Evolutionary conservation across 2,888 invertebrate species (phyloP), one percentile per base, ranked within the genome.

Genomic region (Camptogramma bilineatum): DNA sequence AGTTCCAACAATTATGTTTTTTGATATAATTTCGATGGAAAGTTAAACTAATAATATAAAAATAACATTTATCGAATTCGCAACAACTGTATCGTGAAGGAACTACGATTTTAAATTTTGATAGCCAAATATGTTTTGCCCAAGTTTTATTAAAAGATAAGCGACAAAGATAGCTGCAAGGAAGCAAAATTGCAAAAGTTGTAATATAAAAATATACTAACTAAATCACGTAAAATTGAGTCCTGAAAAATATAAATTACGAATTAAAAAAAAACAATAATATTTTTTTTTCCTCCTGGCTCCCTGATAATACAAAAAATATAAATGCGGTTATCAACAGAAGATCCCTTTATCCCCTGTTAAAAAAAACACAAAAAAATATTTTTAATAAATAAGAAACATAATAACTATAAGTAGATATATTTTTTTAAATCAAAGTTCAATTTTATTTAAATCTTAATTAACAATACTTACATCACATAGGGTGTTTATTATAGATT

Each of bases 211-310:
- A 73, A 75, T 64, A 81, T 83, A 89, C 88, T 87, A 86, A 90
- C 88, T 80, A 81, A 83, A 63, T 74, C 79, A 44, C 77, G 76
- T 53, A 86, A 78, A 72, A 64, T 58, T 69, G 75, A 71, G 64
- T 66, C 83, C 88, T 88, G 85, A 70, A 90, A 89, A 73, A 80
- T 63, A 82, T 76, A 73, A 73, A 73, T 64, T 58, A 28, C 62
- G 17, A 64, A 44, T 39, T 39, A 47, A 51, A 57, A 53, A 48
- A 21, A 46, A 48, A 18, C 42, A 0, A 54, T 39, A 50, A 16
- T n/a, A 39, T 3, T n/a, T 39, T n/a, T 16, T 31, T 31, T 10
- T 3, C 4, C 13, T 13, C 9, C 9, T n/a, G n/a, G n/a, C n/a
- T n/a, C n/a, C n/a, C n/a, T n/a, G n/a, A n/a, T n/a, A 13, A 39